phyloP scores from a whole-genome alignment of 1,140 invertebrate genomes.

The Protaetia brevitarsis region DNA sequence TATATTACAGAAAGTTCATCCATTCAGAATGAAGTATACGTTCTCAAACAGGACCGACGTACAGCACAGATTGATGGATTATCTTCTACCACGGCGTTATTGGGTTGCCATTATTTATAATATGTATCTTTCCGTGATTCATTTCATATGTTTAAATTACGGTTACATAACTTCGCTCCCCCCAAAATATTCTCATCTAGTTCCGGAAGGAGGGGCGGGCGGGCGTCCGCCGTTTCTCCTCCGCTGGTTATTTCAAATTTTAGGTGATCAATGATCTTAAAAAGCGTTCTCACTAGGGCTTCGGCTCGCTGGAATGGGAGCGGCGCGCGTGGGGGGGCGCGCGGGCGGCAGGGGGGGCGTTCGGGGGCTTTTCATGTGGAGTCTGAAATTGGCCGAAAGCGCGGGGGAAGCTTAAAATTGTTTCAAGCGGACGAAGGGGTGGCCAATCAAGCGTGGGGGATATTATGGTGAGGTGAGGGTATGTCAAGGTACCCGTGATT shows the following conservation, averaged over 20 bases:
- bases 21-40: too few species aligned
- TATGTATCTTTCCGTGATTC: too few species aligned
- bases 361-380: constrained; percentile 6
- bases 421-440: constrained; percentile 35
- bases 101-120: too few species aligned
- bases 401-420: constrained; percentile 36
- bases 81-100: too few species aligned
- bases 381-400: constrained; percentile 28
- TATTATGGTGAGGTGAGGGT: constrained; percentile 32
- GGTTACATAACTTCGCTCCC: too few species aligned
- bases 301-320: background rate
- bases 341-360: background rate
- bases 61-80: too few species aligned
- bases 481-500: constrained; percentile 41
- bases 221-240: background rate
- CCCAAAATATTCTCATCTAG: background rate
- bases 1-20: too few species aligned
- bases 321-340: too few species aligned
- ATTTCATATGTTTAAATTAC: too few species aligned
- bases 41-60: too few species aligned
- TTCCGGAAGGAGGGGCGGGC: background rate
- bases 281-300: constrained; percentile 31
- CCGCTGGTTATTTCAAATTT: constrained; percentile 36
- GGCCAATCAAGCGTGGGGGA: constrained; percentile 32
- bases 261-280: constrained; percentile 41